Base-by-base conservation (phyloP, 2,797 vertebrate genomes). In the Borostomias antarcticus region DNA sequence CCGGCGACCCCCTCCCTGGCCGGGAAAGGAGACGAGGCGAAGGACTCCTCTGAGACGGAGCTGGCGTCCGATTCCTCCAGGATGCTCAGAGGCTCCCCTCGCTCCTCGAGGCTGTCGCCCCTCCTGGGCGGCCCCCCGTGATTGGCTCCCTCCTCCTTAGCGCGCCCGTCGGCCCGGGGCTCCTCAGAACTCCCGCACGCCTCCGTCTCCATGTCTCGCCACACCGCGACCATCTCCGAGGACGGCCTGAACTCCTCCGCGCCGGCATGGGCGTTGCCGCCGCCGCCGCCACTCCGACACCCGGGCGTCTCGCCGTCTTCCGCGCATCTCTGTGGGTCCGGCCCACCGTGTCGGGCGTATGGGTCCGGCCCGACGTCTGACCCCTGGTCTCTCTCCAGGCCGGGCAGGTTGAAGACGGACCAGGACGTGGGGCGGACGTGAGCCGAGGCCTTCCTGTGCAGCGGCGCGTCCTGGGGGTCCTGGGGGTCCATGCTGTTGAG, bases 141-240 rank as follows among this genome's bases (percentile, higher is more conserved):
- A 72, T 23, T 2, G 74, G 7, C 58, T 69, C 56, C 51, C 37
- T 73, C 64, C 19, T 73, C 48, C 62, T 23, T 29, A 1, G 1
- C 37, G 47, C 76, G 74, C 43, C 60, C 63, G 17, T 40, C 69
- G 51, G 70, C 69, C 33, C 47, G 71, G 51, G 10, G 56, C 21
- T 87, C 80, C 60, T 77, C 74, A 30, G 40, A 62, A 56, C 56
- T 17, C 0, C n/a, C 48, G 67, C 69, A 82, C 8, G 69, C 66
- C 57, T 86, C 70, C 76, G 89, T 78, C 52, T 93, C 92, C 85
- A 93, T 93, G 30, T 90, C 88, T 68, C 94, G 83, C 94, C 94
- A 95, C 58, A 94, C 76, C 66, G 88, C 91, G 28, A 93, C 72
- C 75, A 95, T 90, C n/a, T 96, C 93, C 0, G 88, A 84, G 7